phyloP scores from a whole-genome alignment of 2,113 vertebrate genomes.

The Gnathonemus echidnorhynchus region DNA sequence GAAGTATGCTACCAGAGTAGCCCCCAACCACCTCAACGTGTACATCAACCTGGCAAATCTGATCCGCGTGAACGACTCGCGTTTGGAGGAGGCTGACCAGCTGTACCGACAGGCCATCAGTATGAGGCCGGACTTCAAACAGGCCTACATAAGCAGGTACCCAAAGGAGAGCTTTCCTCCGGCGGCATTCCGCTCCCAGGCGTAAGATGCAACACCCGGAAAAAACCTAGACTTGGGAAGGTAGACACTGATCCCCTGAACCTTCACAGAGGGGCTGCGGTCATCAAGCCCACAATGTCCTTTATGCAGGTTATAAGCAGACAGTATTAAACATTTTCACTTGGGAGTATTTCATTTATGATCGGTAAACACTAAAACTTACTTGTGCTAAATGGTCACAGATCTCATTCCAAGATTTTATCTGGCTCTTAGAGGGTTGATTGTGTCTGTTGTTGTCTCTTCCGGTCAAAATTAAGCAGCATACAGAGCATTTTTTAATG shows the following conservation, averaged over 20 bases:
- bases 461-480: background rate
- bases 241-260: background rate
- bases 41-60: constrained; percentile 97
- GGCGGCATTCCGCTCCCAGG: background rate
- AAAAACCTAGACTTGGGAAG: background rate
- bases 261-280: background rate
- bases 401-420: background rate
- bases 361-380: background rate
- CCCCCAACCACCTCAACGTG: constrained; percentile 95
- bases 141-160: constrained; percentile 97
- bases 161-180: background rate
- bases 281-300: background rate
- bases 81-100: constrained; percentile 92
- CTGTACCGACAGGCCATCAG: constrained; percentile 96
- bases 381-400: background rate
- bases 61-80: constrained; percentile 86
- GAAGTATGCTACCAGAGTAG: constrained; percentile 93
- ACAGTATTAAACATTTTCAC: background rate
- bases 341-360: background rate
- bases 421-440: background rate
- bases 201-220: background rate
- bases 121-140: constrained; percentile 98
- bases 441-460: background rate
- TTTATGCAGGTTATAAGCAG: background rate
- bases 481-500: background rate